phyloP scores from a whole-genome alignment of 1,140 invertebrate species.

The Pentalonia nigronervosa region DNA sequence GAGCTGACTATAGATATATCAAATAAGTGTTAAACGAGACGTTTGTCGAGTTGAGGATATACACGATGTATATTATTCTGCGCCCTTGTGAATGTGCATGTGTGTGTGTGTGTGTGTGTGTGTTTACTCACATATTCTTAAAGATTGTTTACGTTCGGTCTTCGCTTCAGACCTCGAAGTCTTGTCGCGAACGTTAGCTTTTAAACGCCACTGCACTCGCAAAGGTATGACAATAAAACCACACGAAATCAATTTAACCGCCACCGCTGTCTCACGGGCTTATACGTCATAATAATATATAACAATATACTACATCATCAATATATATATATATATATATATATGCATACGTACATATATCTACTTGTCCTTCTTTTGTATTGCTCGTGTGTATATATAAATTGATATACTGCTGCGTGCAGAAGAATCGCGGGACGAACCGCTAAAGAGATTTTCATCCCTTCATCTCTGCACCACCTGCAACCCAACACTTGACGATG shows the following conservation, averaged over 20 bases:
- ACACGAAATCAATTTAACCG: not conserved
- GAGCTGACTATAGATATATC: not conserved
- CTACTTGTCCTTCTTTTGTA: not conserved
- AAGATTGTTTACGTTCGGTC: not conserved
- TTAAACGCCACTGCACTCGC: not conserved
- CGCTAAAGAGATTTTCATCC: slow-evolving; percentile 15
- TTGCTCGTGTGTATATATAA: not conserved
- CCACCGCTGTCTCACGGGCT: not conserved
- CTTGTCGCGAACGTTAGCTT: not conserved
- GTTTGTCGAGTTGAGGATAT: not conserved
- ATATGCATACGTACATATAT: not conserved
- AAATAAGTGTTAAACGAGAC: not conserved
- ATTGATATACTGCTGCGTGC: not conserved
- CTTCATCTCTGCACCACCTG: not conserved
- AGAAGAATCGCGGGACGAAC: not conserved
- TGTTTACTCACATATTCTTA: not conserved
- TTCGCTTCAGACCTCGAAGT: not conserved
- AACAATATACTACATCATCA: not conserved
- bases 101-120: not conserved
- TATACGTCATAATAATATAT: not conserved
- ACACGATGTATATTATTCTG: not conserved
- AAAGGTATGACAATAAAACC: not conserved
- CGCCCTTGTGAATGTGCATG: not conserved
- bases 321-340: not conserved
- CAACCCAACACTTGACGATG: not conserved